Conservation (phyloP, 2,797 vertebrate genomes). For the Microctenopoma stevenorrisi region DNA sequence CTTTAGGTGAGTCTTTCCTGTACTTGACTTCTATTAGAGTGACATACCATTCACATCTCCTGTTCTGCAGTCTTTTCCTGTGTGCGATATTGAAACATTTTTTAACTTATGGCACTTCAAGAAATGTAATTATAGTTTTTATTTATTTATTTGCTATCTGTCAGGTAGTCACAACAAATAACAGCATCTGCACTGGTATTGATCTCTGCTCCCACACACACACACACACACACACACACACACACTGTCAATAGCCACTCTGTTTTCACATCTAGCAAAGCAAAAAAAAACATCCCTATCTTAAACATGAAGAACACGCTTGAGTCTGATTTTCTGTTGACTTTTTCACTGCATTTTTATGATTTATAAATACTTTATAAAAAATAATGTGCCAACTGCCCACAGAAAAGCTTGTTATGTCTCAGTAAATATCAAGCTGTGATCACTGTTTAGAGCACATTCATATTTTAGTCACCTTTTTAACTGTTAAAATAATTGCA, state of each 20-base stretch:
- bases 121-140: constrained; percentile 24
- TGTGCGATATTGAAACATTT: not conserved
- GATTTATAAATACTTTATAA: not conserved
- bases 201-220: constrained; percentile 8
- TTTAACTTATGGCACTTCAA: not conserved
- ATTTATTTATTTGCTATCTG: constrained; percentile 21
- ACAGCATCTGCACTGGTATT: constrained; percentile 37
- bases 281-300: constrained; percentile 10
- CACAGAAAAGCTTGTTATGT: not conserved
- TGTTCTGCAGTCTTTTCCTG: not conserved
- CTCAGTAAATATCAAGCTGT: constrained; percentile 6
- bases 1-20: constrained; percentile 9
- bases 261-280: constrained; percentile 22
- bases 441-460: not conserved
- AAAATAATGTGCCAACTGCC: not conserved
- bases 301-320: not conserved
- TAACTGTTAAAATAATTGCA: not conserved
- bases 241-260: not conserved
- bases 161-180: constrained; percentile 33
- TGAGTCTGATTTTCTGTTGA: constrained; percentile 15
- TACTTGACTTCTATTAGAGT: constrained; percentile 14
- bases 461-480: not conserved
- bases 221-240: constrained; percentile 16
- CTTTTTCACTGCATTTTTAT: constrained; percentile 24
- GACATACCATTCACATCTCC: not conserved